Conservation (phyloP, 2,113 vertebrate genomes). For the Chroicocephalus ridibundus region DNA sequence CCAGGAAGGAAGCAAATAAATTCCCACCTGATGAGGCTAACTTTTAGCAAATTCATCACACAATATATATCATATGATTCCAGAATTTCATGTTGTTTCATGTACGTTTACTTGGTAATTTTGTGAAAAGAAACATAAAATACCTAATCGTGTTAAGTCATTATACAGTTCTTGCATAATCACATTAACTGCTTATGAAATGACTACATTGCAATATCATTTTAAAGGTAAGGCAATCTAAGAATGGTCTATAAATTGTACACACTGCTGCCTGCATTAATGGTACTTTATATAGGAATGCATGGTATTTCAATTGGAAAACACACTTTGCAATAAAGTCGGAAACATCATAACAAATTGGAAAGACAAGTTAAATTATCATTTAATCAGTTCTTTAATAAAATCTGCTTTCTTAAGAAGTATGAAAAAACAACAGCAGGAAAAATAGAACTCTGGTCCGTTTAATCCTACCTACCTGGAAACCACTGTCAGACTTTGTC, state of each 20-base stretch:
- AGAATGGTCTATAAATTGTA: conserved; percentile 35
- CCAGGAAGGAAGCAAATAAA: conserved; percentile 13
- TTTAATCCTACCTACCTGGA: not conserved
- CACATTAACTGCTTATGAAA: conserved; percentile 60
- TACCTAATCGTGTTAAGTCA: conserved; percentile 46
- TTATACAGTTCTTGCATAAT: conserved; percentile 49
- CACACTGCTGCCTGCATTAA: conserved; percentile 20
- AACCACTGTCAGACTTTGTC: not conserved
- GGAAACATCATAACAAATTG: conserved; percentile 24
- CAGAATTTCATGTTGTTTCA: conserved; percentile 49
- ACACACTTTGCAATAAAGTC: not conserved
- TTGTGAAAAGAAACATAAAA: conserved; percentile 51
- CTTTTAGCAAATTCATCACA: conserved; percentile 47
- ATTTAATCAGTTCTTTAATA: conserved; percentile 32
- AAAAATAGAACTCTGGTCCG: not conserved
- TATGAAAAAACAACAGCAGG: not conserved
- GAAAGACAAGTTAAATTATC: conserved; percentile 1
- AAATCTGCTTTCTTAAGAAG: not conserved
- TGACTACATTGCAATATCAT: conserved; percentile 13
- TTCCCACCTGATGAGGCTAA: conserved; percentile 35
- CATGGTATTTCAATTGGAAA: conserved; percentile 32
- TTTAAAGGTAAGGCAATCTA: conserved; percentile 38
- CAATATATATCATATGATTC: conserved; percentile 14
- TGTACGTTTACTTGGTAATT: conserved; percentile 40
- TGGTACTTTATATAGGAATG: conserved; percentile 63